Evolutionary conservation across 2,113 vertebrate genomes (phyloP), one percentile per base, ranked within the genome.

Genomic region (Donacobius atricapilla): DNA sequence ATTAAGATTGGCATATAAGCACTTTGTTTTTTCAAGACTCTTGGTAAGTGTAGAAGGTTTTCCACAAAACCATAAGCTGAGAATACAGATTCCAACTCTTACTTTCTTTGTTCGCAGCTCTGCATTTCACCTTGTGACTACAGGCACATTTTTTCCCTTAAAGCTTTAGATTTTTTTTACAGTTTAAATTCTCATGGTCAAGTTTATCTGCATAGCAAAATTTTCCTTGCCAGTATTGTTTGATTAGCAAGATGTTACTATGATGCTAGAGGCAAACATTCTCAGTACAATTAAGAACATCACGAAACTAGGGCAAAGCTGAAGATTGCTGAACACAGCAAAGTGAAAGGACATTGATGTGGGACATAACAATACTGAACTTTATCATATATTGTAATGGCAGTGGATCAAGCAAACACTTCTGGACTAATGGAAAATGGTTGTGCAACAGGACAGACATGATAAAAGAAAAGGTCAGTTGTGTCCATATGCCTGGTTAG

Each of bases 211-310:
- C 94, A 70, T 94, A 96, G 91, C 78, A 87, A 87, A 90, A 76
- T 96, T 98, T 96, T 94, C 93, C 75, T 95, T 96, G 91, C 94
- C 69, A 79, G 87, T 86, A 95, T 92, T 95, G 93, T 96, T 93
- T 95, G 88, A 97, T 97, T 95, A 97, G 95, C 72, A 97, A 97
- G 87, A 96, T 97, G 92, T 95, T 96, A 82, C 90, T 84, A 50
- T 94, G 94, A 95, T 92, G 87, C 96, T 94, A 92, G 89, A 94
- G 92, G 87, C 96, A 95, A 97, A 96, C 84, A 87, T 58, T 40
- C 94, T 80, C 81, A 87, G 93, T 94, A 93, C 96, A 95, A 63
- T 73, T 95, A 87, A 73, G 76, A 95, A 94, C 60, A 19, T 11
- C 3, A 9, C 66, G 93, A 90, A 94, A 94, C 60, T 65, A 94